A percentile compares a stretch with the other conserved stretches of the same genome.
These are phyloP conservation scores for Cremastobaeus sp. DNA, from an alignment of 2,888 invertebrate species.

Conservation along the genomic window DNA sequence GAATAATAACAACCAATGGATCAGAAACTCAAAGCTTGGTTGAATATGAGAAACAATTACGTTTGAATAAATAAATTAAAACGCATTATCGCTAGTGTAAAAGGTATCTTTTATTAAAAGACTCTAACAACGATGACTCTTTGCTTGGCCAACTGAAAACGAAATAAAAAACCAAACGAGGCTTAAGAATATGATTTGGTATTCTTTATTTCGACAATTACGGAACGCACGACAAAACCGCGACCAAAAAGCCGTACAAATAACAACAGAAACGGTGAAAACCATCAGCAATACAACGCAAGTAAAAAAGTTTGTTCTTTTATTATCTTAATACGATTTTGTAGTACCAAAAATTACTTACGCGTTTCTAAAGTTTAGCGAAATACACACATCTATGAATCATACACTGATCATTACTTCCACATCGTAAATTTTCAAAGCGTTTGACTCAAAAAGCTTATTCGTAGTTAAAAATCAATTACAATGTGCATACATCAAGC, in stretches of 20 bases:
- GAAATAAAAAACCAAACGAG: conserved; percentile 3
- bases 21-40: neutral
- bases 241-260: conserved; percentile 15
- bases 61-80: conserved; percentile 1
- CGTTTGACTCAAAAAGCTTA: conserved; percentile 31
- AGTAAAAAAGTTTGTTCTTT: conserved; percentile 7
- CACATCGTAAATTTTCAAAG: neutral
- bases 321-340: conserved; percentile 2
- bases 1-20: no score
- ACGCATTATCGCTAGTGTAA: neutral
- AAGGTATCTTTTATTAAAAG: conserved; percentile 21
- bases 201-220: conserved; percentile 39
- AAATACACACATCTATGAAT: conserved; percentile 61
- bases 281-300: conserved; percentile 4
- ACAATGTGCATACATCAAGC: conserved; percentile 46
- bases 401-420: conserved; percentile 45
- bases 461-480: conserved; percentile 25
- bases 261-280: conserved; percentile 8
- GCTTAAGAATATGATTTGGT: conserved; percentile 31
- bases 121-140: conserved; percentile 4
- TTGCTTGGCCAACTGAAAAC: conserved; percentile 7
- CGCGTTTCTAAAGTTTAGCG: conserved; percentile 42
- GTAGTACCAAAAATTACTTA: conserved; percentile 20
- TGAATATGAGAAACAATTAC: no score
- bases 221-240: conserved; percentile 24